phyloP scores from a whole-genome alignment of 2,888 invertebrate species.

The Cosmopolites sordidus region DNA sequence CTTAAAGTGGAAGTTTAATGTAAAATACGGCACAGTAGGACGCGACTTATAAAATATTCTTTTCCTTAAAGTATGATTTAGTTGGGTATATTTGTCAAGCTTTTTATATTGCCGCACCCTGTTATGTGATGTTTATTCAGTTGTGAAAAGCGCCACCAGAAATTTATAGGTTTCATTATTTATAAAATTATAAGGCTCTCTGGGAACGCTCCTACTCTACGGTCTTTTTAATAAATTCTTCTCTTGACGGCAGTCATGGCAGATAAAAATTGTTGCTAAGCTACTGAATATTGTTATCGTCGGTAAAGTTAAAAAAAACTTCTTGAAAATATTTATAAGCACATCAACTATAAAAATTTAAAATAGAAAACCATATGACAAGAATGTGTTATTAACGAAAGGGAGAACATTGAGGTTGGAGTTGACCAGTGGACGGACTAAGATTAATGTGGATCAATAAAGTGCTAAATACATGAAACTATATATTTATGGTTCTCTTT shows the following conservation, averaged over 20 bases:
- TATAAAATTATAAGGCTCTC: not conserved
- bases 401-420: too few relatives aligned
- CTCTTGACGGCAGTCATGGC: not conserved
- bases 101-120: slow-evolving; percentile 1
- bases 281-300: too few relatives aligned
- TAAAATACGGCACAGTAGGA: not conserved
- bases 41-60: slow-evolving; percentile 9
- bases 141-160: not conserved
- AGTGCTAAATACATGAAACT: too few relatives aligned
- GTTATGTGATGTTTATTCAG: not conserved
- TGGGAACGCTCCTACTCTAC: not conserved
- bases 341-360: too few relatives aligned
- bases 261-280: too few relatives aligned
- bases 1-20: not conserved
- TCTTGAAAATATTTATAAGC: too few relatives aligned
- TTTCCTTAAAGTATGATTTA: slow-evolving; percentile 5
- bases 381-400: too few relatives aligned
- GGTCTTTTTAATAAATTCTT: not conserved
- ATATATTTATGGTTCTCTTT: too few relatives aligned
- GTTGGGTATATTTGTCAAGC: slow-evolving; percentile 2
- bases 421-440: too few relatives aligned
- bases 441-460: too few relatives aligned
- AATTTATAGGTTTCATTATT: slow-evolving; percentile 2
- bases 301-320: too few relatives aligned
- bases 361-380: too few relatives aligned